Conservation (phyloP, 1,140 invertebrate genomes). For the Metaphire vulgaris region DNA sequence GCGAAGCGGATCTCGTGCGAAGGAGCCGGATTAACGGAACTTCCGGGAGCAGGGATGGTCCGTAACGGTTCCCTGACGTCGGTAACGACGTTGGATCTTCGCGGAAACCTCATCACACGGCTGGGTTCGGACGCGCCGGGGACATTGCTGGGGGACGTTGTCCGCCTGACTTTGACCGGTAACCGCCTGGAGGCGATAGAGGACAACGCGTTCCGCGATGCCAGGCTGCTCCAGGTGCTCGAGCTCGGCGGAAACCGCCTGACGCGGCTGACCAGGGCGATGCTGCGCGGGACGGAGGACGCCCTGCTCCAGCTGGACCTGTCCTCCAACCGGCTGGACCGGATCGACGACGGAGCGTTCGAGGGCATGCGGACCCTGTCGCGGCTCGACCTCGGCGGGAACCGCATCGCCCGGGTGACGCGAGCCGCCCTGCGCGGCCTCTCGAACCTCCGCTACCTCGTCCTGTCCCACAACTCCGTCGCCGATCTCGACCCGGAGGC, state of each 20-base stretch:
- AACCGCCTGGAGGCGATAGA: slow-evolving; percentile 37
- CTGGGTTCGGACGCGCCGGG: slow-evolving; percentile 2
- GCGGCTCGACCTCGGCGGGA: slow-evolving; percentile 65
- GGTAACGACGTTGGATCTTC: slow-evolving; percentile 18
- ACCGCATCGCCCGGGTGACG: slow-evolving; percentile 59
- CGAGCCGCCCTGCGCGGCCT: slow-evolving; percentile 60
- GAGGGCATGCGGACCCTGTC: slow-evolving; percentile 56
- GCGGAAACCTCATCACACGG: slow-evolving; percentile 16
- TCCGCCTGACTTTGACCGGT: slow-evolving; percentile 30
- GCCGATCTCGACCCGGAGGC: slow-evolving; percentile 63
- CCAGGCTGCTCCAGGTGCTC: slow-evolving; percentile 40
- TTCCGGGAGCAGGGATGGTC: slow-evolving; percentile 26
- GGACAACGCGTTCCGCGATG: slow-evolving; percentile 39
- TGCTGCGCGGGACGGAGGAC: slow-evolving; percentile 37
- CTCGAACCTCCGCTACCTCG: slow-evolving; percentile 65
- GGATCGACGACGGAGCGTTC: slow-evolving; percentile 48
- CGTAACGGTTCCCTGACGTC: background rate
- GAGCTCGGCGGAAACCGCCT: slow-evolving; percentile 63
- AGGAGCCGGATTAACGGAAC: background rate
- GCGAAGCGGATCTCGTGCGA: slow-evolving; percentile 16
- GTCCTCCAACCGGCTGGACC: slow-evolving; percentile 47
- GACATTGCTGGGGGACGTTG: slow-evolving; percentile 18
- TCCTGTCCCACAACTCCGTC: slow-evolving; percentile 71
- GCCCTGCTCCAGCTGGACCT: slow-evolving; percentile 47
- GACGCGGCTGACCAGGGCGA: slow-evolving; percentile 54